phyloP scores from a whole-genome alignment of 2,888 invertebrate species.

The Pristionchus japonicus region DNA sequence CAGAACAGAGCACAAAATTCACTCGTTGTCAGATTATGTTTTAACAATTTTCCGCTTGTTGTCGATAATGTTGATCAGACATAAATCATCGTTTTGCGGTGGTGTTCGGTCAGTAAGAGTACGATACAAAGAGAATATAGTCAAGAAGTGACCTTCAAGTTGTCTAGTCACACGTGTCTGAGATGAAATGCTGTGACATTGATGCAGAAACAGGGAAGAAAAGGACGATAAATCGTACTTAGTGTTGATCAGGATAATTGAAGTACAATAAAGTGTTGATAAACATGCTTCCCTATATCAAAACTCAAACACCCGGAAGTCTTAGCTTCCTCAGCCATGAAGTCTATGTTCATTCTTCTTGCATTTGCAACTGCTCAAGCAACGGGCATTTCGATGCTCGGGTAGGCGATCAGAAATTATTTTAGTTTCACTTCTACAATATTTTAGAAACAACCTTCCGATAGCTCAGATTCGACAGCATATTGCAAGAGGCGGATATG shows the following conservation, averaged over 20 bases:
- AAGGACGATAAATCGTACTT: background rate
- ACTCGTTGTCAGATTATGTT: too few species aligned
- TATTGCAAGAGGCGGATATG: background rate
- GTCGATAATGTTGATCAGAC: too few species aligned
- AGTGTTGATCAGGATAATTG: background rate
- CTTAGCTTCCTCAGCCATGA: background rate
- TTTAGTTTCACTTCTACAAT: too few species aligned
- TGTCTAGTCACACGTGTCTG: background rate
- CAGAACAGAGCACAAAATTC: too few species aligned
- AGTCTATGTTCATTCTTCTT: background rate
- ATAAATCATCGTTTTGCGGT: too few species aligned
- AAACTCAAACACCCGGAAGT: background rate
- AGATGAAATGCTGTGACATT: background rate
- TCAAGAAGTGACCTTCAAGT: background rate
- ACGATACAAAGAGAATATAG: background rate
- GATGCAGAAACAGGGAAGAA: background rate
- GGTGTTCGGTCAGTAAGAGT: background rate
- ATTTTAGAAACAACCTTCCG: background rate
- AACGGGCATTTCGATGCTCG: background rate
- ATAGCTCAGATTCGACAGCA: background rate
- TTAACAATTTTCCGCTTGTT: too few species aligned
- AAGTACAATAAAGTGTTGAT: background rate
- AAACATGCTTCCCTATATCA: background rate
- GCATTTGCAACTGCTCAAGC: background rate
- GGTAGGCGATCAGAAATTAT: too few species aligned